Percentiles rank a stretch among this genome's conserved stretches.
Conservation (phyloP, 2,888 invertebrate genomes). For the Acleris holmiana region DNA sequence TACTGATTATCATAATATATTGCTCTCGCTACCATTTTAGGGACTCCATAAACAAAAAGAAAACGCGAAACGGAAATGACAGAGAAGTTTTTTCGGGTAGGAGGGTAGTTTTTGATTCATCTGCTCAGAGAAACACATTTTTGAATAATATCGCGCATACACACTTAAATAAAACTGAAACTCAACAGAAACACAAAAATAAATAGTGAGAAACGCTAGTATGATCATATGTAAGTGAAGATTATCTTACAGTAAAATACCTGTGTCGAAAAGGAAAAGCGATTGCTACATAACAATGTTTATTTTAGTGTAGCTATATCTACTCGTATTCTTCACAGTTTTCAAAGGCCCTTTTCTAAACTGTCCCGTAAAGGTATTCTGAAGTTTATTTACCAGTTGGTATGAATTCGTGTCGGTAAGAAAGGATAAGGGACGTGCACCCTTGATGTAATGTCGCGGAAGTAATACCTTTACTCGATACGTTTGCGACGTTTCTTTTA, state of each 20-base stretch:
- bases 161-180: too few species aligned
- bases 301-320: neutral
- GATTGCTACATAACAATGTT: neutral
- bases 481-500: conserved; percentile 29
- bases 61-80: too few species aligned
- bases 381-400: conserved; percentile 26
- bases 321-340: neutral
- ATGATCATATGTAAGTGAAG: too few species aligned
- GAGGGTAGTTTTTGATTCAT: too few species aligned
- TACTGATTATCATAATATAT: conserved; percentile 3
- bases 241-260: too few species aligned
- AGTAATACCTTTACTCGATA: conserved; percentile 45
- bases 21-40: neutral
- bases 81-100: too few species aligned
- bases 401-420: conserved; percentile 42
- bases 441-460: conserved; percentile 51
- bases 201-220: too few species aligned
- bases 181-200: too few species aligned
- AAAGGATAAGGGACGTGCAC: conserved; percentile 46
- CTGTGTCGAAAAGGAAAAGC: neutral
- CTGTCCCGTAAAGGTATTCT: conserved; percentile 7
- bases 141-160: too few species aligned
- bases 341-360: neutral
- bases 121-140: too few species aligned
- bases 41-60: neutral